Percentiles rank a stretch among this genome's conserved stretches.
Evolutionary conservation across 2,888 invertebrate species (phyloP).

Genomic region (Apoderus coryli): DNA sequence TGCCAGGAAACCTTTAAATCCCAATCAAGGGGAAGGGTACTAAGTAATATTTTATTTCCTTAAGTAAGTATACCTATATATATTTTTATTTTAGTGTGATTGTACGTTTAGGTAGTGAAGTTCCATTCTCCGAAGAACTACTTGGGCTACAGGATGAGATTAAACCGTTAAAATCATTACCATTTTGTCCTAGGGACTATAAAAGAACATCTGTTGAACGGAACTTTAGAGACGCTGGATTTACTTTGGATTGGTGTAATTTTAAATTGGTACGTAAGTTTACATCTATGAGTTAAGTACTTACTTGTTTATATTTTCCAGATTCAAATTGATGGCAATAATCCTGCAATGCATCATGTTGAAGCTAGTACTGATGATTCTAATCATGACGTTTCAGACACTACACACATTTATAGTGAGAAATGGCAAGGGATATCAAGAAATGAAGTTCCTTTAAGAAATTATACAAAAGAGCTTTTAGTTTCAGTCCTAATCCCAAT

Average conservation of each 20-base stretch:
- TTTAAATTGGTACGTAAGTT: slow-evolving; percentile 54
- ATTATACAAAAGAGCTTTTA: slow-evolving; percentile 52
- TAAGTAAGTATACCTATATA: background rate
- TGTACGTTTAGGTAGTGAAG: slow-evolving; percentile 63
- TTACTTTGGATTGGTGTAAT: slow-evolving; percentile 79
- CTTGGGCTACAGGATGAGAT: slow-evolving; percentile 65
- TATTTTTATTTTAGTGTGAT: slow-evolving; percentile 44
- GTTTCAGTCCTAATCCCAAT: slow-evolving; percentile 57
- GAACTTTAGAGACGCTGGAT: slow-evolving; percentile 61
- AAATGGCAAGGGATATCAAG: slow-evolving; percentile 49
- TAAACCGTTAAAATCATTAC: slow-evolving; percentile 60
- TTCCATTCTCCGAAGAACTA: slow-evolving; percentile 55
- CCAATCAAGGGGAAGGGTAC: slow-evolving; percentile 80
- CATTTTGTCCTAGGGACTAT: slow-evolving; percentile 66
- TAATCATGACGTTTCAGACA: slow-evolving; percentile 4
- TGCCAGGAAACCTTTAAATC: slow-evolving; percentile 65
- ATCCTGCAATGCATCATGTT: slow-evolving; percentile 28
- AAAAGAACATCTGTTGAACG: slow-evolving; percentile 77
- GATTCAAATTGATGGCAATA: slow-evolving; percentile 27
- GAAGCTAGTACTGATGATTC: slow-evolving; percentile 21
- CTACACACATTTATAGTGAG: too few relatives aligned
- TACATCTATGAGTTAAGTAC: slow-evolving; percentile 5
- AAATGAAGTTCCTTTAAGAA: slow-evolving; percentile 47
- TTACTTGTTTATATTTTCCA: slow-evolving; percentile 16
- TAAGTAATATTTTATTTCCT: slow-evolving; percentile 13